These are phyloP conservation scores for Cheirogaleus major DNA, from an alignment of 2,797 vertebrate species.

Conservation along the genomic window DNA sequence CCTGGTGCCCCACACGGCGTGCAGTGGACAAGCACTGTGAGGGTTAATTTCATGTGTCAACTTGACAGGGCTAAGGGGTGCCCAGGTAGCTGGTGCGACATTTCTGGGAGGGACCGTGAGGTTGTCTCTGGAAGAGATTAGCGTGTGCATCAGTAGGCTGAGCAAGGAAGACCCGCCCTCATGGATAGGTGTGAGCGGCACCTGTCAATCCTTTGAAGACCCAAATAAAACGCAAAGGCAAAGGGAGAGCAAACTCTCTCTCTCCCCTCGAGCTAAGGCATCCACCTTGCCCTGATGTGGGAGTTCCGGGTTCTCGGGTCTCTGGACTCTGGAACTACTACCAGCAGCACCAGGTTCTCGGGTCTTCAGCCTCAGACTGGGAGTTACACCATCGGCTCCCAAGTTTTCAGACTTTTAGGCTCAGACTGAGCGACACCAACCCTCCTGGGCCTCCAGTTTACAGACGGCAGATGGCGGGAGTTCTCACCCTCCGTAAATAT, in stretches of 20 bases:
- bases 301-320: neutral
- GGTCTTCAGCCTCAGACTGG: neutral
- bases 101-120: neutral
- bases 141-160: no score
- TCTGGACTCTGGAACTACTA: neutral
- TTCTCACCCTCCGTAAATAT: neutral
- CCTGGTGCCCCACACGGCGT: neutral
- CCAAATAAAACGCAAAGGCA: neutral
- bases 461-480: neutral
- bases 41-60: neutral
- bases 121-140: neutral
- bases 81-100: neutral
- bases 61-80: neutral
- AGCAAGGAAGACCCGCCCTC: neutral
- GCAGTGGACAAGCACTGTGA: neutral
- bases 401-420: neutral
- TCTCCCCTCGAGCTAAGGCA: neutral
- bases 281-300: neutral
- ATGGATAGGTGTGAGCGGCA: neutral
- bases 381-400: neutral
- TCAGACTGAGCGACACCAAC: neutral
- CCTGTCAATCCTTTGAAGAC: neutral
- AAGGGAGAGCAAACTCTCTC: neutral
- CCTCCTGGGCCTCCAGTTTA: neutral
- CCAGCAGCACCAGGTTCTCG: neutral